Conservation (phyloP, 37 sponge, comb jelly and placozoan species). For the Cladorhizidae sp. region DNA sequence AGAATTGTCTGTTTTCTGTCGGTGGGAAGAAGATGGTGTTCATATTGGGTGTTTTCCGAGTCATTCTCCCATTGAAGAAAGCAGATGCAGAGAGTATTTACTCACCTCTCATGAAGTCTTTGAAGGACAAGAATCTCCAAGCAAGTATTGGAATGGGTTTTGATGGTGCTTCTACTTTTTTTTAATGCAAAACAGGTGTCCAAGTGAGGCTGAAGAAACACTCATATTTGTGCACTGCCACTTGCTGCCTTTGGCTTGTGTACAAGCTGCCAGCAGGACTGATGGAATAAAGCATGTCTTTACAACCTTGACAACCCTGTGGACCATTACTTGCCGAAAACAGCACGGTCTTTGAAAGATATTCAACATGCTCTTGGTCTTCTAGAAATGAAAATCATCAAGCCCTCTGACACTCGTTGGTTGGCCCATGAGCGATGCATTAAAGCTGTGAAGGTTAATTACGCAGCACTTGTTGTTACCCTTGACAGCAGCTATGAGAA, state of each 20-base stretch:
- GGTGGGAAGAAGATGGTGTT: conserved; percentile 70
- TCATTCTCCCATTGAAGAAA: conserved; percentile 52
- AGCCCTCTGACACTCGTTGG: conserved; percentile 70
- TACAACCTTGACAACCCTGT: conserved; percentile 46
- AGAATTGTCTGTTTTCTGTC: conserved; percentile 69
- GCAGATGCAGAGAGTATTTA: conserved; percentile 46
- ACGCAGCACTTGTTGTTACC: conserved; percentile 44
- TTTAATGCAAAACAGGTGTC: conserved; percentile 47
- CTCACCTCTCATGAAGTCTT: conserved; percentile 47
- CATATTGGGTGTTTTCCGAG: conserved; percentile 71
- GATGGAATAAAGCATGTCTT: conserved; percentile 55
- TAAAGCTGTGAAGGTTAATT: conserved; percentile 66
- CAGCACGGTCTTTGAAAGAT: conserved; percentile 48
- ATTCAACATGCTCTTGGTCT: conserved; percentile 43
- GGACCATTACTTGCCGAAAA: conserved; percentile 59
- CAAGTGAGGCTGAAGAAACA: conserved; percentile 43
- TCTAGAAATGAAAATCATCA: conserved; percentile 61
- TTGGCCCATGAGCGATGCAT: conserved; percentile 71
- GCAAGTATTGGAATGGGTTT: conserved; percentile 69
- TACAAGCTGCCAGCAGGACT: conserved; percentile 63
- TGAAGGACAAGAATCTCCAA: too few relatives aligned
- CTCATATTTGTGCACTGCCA: conserved; percentile 68
- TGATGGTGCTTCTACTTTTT: conserved; percentile 64
- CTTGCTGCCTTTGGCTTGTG: conserved; percentile 45
- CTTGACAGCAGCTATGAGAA: conserved; percentile 15